Percentiles rank a stretch among this genome's conserved stretches.
These are phyloP conservation scores for Solenopsis invicta DNA, from an alignment of 1,140 invertebrate species.

Conservation along the genomic window DNA sequence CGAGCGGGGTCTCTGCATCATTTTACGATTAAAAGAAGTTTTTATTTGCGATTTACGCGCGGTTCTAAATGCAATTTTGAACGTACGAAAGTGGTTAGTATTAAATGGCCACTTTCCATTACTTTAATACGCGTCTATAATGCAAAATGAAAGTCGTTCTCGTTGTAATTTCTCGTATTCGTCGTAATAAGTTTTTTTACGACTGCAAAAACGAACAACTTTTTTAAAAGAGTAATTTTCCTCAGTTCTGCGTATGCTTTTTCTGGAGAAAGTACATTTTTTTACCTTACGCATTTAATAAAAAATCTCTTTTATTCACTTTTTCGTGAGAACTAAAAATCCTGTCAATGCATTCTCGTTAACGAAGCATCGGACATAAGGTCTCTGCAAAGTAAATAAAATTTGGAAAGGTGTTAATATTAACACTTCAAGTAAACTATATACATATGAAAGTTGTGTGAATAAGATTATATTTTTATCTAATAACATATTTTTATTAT, in stretches of 20 bases:
- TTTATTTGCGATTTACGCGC: not conserved
- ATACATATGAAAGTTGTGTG: no score
- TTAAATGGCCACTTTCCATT: conserved; percentile 31
- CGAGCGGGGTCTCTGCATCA: not conserved
- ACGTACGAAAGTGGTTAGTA: not conserved
- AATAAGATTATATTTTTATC: no score
- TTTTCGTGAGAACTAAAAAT: conserved; percentile 13
- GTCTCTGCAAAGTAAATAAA: no score
- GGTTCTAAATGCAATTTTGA: not conserved
- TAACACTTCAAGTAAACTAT: no score
- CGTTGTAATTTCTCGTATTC: not conserved
- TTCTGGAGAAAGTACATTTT: conserved; percentile 16
- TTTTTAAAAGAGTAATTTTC: not conserved
- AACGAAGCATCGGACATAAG: no score
- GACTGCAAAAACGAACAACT: not conserved
- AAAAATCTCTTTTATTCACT: not conserved
- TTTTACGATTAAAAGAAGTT: not conserved
- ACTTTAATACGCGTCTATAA: not conserved
- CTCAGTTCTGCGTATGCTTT: not conserved
- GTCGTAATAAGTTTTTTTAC: conserved; percentile 14
- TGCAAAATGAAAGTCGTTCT: conserved; percentile 9
- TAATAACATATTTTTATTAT: no score
- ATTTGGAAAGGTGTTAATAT: not conserved
- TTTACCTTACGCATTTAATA: conserved; percentile 22
- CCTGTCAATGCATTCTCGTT: not conserved